Percentiles rank a stretch among this genome's conserved stretches.
Conservation (phyloP, 2,888 invertebrate species). For the Galerucella calmariensis region DNA sequence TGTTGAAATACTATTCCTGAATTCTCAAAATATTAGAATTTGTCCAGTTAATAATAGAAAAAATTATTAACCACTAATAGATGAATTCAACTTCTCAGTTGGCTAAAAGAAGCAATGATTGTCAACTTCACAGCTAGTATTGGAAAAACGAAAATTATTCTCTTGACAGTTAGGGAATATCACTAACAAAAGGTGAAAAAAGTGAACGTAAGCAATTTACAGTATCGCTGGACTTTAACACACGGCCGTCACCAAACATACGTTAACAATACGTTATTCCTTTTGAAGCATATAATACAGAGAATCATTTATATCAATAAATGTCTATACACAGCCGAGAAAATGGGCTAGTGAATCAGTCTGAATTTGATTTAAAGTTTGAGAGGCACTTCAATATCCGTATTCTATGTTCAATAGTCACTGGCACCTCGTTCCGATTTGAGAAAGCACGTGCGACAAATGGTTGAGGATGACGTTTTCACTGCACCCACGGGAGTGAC, state of each 20-base stretch:
- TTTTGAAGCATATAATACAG: slow-evolving; percentile 43
- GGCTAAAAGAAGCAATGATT: too few species aligned
- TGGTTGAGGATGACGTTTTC: slow-evolving; percentile 56
- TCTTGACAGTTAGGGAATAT: too few species aligned
- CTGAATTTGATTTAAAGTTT: slow-evolving; percentile 61
- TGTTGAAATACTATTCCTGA: too few species aligned
- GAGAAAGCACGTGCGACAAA: slow-evolving; percentile 58
- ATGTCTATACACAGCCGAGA: slow-evolving; percentile 52
- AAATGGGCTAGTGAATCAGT: slow-evolving; percentile 57
- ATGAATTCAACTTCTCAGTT: too few species aligned
- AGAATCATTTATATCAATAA: slow-evolving; percentile 58
- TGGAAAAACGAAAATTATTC: too few species aligned
- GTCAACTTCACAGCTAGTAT: too few species aligned
- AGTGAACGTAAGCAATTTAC: slow-evolving; percentile 25
- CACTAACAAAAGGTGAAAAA: slow-evolving; percentile 3
- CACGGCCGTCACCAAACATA: slow-evolving; percentile 32
- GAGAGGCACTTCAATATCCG: slow-evolving; percentile 63
- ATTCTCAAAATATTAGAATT: too few species aligned
- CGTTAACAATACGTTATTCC: slow-evolving; percentile 38
- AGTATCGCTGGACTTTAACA: slow-evolving; percentile 30
- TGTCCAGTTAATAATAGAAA: too few species aligned
- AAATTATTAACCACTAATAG: too few species aligned
- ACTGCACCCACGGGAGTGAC: slow-evolving; percentile 54
- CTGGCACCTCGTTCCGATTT: slow-evolving; percentile 49
- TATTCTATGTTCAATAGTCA: slow-evolving; percentile 55